These are phyloP conservation scores for Catocala nupta DNA, from an alignment of 2,888 invertebrate genomes.

Conservation along the genomic window DNA sequence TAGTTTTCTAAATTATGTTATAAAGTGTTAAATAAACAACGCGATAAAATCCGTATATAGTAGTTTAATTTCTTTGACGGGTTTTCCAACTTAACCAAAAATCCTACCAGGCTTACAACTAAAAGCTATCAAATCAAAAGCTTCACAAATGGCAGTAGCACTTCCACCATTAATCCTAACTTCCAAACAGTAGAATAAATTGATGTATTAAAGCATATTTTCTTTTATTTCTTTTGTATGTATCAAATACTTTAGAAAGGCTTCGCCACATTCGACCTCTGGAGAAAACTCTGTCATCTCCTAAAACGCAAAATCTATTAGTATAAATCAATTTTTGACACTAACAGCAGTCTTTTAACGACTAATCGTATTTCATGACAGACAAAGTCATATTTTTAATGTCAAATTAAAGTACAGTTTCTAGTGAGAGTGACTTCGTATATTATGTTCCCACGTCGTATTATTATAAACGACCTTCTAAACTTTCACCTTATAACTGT, in stretches of 20 bases:
- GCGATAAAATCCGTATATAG: too few relatives aligned
- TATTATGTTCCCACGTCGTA: constrained; percentile 46
- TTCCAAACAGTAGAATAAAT: too few relatives aligned
- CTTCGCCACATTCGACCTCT: constrained; percentile 14
- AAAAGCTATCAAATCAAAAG: too few relatives aligned
- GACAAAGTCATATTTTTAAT: constrained; percentile 46
- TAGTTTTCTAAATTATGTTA: too few relatives aligned
- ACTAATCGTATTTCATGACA: constrained; percentile 45
- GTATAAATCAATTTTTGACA: constrained; percentile 47
- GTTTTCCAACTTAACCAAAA: too few relatives aligned
- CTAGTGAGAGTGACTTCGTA: constrained; percentile 45
- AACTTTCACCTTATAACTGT: constrained; percentile 36
- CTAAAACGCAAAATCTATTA: constrained; percentile 48
- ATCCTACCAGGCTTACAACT: too few relatives aligned
- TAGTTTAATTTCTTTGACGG: too few relatives aligned
- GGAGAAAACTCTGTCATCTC: constrained; percentile 14
- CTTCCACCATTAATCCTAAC: too few relatives aligned
- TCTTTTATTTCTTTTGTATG: background rate
- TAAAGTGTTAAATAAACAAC: too few relatives aligned
- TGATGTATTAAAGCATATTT: too few relatives aligned
- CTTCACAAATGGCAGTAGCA: too few relatives aligned
- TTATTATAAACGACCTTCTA: constrained; percentile 32
- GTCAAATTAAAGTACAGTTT: constrained; percentile 48
- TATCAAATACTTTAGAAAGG: constrained; percentile 3
- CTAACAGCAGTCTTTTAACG: constrained; percentile 36